These are phyloP conservation scores for Spinus pinus DNA, from an alignment of 2,797 vertebrate genomes.

Conservation along the genomic window DNA sequence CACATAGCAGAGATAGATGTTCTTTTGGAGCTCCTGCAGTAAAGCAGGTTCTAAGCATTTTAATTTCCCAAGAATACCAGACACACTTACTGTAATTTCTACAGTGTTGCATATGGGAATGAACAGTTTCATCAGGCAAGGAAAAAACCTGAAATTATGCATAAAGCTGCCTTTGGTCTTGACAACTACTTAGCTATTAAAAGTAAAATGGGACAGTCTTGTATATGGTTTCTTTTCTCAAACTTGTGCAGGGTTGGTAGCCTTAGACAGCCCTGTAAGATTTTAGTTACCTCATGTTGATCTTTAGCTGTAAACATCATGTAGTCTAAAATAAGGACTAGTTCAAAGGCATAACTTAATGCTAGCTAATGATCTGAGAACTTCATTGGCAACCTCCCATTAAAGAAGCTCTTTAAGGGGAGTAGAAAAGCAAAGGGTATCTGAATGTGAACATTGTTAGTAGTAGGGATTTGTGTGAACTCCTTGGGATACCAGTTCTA, in stretches of 20 bases:
- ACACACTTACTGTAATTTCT: background rate
- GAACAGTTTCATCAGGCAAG: background rate
- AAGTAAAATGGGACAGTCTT: background rate
- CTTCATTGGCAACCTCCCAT: background rate
- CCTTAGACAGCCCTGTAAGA: background rate
- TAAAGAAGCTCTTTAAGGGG: background rate
- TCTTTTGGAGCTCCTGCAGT: background rate
- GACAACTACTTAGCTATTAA: background rate
- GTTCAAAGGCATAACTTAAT: background rate
- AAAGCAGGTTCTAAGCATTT: background rate
- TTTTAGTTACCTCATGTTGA: background rate
- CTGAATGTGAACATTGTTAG: background rate
- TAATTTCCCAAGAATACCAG: background rate
- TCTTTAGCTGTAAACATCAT: background rate
- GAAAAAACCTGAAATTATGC: background rate
- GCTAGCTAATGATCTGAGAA: background rate
- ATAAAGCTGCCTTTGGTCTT: background rate
- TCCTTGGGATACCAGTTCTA: background rate
- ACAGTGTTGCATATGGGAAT: background rate
- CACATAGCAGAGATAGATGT: background rate
- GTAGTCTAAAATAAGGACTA: background rate
- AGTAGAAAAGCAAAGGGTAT: background rate
- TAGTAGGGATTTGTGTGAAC: background rate
- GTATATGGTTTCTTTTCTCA: background rate
- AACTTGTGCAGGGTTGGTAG: background rate